These are phyloP conservation scores for Micropoecilia bifurca DNA, from an alignment of 2,797 vertebrate genomes.

Conservation along the genomic window DNA sequence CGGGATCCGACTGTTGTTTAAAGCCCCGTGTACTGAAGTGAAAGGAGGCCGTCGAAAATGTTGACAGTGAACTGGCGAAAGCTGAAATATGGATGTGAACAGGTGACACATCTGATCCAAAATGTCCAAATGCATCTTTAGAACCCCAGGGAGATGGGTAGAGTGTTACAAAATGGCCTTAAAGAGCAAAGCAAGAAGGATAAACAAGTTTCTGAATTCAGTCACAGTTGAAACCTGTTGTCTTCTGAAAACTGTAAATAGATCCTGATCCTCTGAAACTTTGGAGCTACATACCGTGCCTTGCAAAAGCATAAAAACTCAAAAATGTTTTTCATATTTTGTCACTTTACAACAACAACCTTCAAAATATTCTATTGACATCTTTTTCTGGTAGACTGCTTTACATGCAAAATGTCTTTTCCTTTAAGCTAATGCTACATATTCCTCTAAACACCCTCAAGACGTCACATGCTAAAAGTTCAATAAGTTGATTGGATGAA, in stretches of 20 bases:
- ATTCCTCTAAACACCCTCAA: neutral
- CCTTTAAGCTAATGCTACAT: neutral
- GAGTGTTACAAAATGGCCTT: neutral
- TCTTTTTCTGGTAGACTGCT: neutral
- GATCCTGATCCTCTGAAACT: neutral
- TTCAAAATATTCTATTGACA: neutral
- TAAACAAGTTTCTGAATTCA: neutral
- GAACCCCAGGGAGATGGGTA: neutral
- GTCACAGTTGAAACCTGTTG: neutral
- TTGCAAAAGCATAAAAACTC: neutral
- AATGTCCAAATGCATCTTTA: neutral
- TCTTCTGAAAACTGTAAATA: neutral
- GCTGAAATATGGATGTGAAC: neutral
- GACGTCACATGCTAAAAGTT: neutral
- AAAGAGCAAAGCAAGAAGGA: neutral
- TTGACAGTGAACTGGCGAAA: too few relatives aligned
- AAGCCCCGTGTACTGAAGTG: neutral
- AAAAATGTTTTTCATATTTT: neutral
- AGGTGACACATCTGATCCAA: neutral
- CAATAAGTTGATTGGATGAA: too few relatives aligned
- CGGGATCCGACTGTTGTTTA: neutral
- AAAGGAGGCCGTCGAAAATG: neutral
- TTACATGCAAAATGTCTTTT: neutral
- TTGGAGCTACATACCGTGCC: neutral
- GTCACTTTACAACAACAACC: neutral